Evolutionary conservation across 2,797 vertebrate species (phyloP), one percentile per base, ranked within the genome.

Genomic region (Cyprinodon diabolis): DNA sequence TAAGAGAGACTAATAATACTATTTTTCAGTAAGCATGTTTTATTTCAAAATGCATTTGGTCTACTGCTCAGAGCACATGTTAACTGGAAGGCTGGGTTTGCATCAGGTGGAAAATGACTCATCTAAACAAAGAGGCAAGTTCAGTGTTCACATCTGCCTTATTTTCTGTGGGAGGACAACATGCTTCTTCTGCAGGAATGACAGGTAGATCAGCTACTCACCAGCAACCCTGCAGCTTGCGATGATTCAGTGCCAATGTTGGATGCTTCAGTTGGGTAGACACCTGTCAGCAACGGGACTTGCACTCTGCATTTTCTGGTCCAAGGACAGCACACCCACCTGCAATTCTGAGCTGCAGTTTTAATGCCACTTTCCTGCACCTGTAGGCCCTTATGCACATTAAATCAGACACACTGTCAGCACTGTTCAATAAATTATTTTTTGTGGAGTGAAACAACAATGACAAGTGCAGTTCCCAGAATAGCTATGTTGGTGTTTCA

Each of bases 401-500:
- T 82, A 81, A 87, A 80, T 86, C 63, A 80, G 55, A 70, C 80
- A 84, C 30, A 78, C 72, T 79, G 82, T 82, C 82, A 83, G 54
- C 75, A 52, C 49, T 11, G 2, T 47, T 69, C 70, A 78, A 83
- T 84, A 79, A 86, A 87, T 87, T 74, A 87, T 77, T 69, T 75
- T 72, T 30, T 69, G 43, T 67, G 15, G 74, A 60, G 51, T 69
- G 45, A 82, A 77, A 76, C 51, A 72, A 80, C 69, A 71, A 78
- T 23, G 19, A 77, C 69, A 71, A 71, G 60, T 43, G 48, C 74
- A 69, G 43, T 52, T 73, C 48, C 66, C 56, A 66, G 73, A 71
- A 43, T 37, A 49, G 54, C 30, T 55, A 47, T 30, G 4, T 40
- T 72, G 37, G 69, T n/a, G 37, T 72, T 75, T 81, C 25, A 45